Evolutionary conservation across 2,888 invertebrate species (phyloP), one percentile per base, ranked within the genome.

Genomic region (Caenorhabditis sulstoni): DNA sequence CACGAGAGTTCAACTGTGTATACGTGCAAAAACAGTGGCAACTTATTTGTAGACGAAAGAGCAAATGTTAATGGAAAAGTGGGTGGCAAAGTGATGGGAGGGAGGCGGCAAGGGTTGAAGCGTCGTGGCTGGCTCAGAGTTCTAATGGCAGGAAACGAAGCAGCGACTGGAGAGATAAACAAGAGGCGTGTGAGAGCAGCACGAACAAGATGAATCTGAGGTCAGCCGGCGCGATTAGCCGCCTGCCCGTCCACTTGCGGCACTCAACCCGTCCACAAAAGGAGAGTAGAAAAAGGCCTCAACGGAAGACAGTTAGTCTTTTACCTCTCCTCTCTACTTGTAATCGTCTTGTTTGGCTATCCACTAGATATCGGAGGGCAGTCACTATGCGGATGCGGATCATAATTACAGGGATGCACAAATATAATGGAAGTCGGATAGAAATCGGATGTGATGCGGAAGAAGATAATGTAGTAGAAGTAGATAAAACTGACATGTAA

Each of bases 101-200:
- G 35, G 49, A 49, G 39, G 58, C 58, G 23, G 29, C 4, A 29
- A 7, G 29, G 29, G 29, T 29, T 29, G 29, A 29, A 29, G 29
- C n/a, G n/a, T n/a, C n/a, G n/a, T n/a, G n/a, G n/a, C 29, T 41
- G 50, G 20, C 49, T 37, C 73, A 61, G 66, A 75, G 67, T 67
- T 75, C 67, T 66, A 57, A 67, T 62, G 53, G 75, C 66, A 75
- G 64, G 68, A 76, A 67, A 52, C 62, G 67, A n/a, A n/a, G n/a
- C 41, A 52, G 44, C 59, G 61, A 55, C 44, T 53, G 55, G 23
- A 75, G 66, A 67, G 74, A 66, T 66, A 75, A 66, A 67, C 59
- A 45, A 71, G 62, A 57, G 49, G 50, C 66, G 61, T 66, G 74
- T 61, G 66, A 66, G 62, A 57, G 68, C 22, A 22, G 45, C 23